A percentile compares a stretch with the other conserved stretches of the same genome.
These are phyloP conservation scores for Caenorhabditis becei DNA, from an alignment of 2,888 invertebrate species.

Conservation along the genomic window DNA sequence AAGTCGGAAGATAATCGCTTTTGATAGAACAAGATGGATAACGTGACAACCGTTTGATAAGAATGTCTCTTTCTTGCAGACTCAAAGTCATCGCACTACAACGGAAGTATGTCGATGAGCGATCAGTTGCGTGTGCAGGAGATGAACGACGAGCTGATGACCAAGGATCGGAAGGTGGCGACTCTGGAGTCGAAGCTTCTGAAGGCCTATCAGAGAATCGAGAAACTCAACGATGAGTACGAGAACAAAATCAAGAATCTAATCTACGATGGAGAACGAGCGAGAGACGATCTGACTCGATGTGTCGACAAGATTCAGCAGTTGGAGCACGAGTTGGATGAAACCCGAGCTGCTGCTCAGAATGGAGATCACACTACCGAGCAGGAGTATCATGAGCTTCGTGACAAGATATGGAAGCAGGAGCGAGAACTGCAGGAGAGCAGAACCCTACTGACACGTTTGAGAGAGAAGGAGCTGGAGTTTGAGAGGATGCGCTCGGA, in stretches of 20 bases:
- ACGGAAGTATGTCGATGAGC: slow-evolving; percentile 37
- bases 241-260: slow-evolving; percentile 46
- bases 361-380: slow-evolving; percentile 44
- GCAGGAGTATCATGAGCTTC: slow-evolving; percentile 47
- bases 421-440: slow-evolving; percentile 59
- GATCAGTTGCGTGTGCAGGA: slow-evolving; percentile 56
- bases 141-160: slow-evolving; percentile 50
- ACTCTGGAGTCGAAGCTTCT: slow-evolving; percentile 53
- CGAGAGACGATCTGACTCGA: slow-evolving; percentile 45
- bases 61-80: slow-evolving; percentile 44
- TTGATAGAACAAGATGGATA: slow-evolving; percentile 21
- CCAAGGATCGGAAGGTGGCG: slow-evolving; percentile 51
- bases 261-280: slow-evolving; percentile 50
- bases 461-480: slow-evolving; percentile 57
- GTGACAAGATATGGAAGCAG: slow-evolving; percentile 59
- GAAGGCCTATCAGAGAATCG: slow-evolving; percentile 58
- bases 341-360: slow-evolving; percentile 26
- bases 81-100: slow-evolving; percentile 42
- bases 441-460: slow-evolving; percentile 40
- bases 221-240: slow-evolving; percentile 55
- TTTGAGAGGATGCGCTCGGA: slow-evolving; percentile 61
- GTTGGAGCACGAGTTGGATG: slow-evolving; percentile 49
- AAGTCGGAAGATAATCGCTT: slow-evolving; percentile 44
- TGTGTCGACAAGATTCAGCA: slow-evolving; percentile 47
- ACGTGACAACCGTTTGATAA: slow-evolving; percentile 22